Evolutionary conservation across 2,888 invertebrate species (phyloP).

Genomic region (Athetis lepigone): DNA sequence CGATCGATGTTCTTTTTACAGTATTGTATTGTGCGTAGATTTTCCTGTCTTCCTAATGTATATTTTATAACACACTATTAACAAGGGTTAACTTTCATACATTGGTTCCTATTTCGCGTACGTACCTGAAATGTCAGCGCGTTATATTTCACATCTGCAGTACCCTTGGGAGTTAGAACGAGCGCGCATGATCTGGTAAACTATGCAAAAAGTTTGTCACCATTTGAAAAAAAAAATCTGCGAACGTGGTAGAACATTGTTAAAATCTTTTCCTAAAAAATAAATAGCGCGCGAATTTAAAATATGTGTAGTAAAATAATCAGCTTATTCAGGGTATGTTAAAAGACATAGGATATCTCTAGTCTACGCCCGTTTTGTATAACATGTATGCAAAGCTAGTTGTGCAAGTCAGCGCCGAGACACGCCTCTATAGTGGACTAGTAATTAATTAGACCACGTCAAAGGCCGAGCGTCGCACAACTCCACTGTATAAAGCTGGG

Average conservation of each 20-base stretch:
- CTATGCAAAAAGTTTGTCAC: slow-evolving; percentile 2
- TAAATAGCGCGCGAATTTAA: too few relatives aligned
- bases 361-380: background rate
- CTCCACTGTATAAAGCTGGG: slow-evolving; percentile 12
- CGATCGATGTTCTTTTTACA: too few relatives aligned
- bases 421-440: slow-evolving; percentile 16
- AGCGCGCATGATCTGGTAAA: background rate
- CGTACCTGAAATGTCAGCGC: background rate
- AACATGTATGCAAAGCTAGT: background rate
- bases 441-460: slow-evolving; percentile 49
- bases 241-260: too few relatives aligned
- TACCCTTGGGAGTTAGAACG: slow-evolving; percentile 1
- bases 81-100: background rate
- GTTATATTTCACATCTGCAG: slow-evolving; percentile 1
- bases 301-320: slow-evolving; percentile 2
- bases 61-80: background rate
- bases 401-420: background rate
- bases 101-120: background rate
- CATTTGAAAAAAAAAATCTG: too few relatives aligned
- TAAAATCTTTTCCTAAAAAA: too few relatives aligned
- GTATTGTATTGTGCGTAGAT: too few relatives aligned
- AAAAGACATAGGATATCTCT: background rate
- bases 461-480: slow-evolving; percentile 30
- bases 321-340: background rate
- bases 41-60: too few relatives aligned